Percentiles rank a stretch among this genome's conserved stretches.
These are phyloP conservation scores for Lasiurus cinereus DNA, from an alignment of 2,113 vertebrate genomes.

Conservation along the genomic window DNA sequence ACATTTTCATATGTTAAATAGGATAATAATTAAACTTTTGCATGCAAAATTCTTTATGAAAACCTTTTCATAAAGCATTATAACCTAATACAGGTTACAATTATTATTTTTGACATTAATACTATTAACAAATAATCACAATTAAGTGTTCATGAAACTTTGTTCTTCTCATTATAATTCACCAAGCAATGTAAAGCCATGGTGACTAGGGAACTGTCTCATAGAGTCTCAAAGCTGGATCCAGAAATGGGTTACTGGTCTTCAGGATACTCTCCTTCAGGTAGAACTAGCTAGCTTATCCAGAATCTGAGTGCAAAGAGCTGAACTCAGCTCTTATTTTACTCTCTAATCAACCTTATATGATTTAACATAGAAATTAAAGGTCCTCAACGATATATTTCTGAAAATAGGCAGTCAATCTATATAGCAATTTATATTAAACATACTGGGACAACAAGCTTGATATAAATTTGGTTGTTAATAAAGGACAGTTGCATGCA, in stretches of 20 bases:
- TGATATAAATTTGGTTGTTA: slow-evolving; percentile 62
- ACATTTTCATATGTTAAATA: neutral
- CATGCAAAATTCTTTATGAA: neutral
- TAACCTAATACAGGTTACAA: neutral
- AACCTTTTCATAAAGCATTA: neutral
- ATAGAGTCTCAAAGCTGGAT: slow-evolving; percentile 24
- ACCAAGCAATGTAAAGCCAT: slow-evolving; percentile 72
- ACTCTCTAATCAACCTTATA: neutral
- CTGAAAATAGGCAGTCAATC: slow-evolving; percentile 31
- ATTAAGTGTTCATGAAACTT: slow-evolving; percentile 34
- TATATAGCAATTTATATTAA: slow-evolving; percentile 44
- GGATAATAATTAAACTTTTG: neutral
- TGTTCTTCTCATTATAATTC: slow-evolving; percentile 63
- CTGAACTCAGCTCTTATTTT: neutral
- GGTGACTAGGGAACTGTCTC: slow-evolving; percentile 58
- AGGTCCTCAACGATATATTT: slow-evolving; percentile 1
- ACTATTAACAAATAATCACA: neutral
- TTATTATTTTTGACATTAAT: neutral
- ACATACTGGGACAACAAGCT: slow-evolving; percentile 11
- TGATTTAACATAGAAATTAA: slow-evolving; percentile 50
- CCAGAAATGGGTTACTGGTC: neutral
- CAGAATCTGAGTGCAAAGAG: neutral
- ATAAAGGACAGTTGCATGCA: slow-evolving; percentile 67
- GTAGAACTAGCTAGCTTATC: neutral
- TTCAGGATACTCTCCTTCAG: neutral